Conservation (phyloP, 2,888 invertebrate species). For the Caenorhabditis auriculariae region DNA sequence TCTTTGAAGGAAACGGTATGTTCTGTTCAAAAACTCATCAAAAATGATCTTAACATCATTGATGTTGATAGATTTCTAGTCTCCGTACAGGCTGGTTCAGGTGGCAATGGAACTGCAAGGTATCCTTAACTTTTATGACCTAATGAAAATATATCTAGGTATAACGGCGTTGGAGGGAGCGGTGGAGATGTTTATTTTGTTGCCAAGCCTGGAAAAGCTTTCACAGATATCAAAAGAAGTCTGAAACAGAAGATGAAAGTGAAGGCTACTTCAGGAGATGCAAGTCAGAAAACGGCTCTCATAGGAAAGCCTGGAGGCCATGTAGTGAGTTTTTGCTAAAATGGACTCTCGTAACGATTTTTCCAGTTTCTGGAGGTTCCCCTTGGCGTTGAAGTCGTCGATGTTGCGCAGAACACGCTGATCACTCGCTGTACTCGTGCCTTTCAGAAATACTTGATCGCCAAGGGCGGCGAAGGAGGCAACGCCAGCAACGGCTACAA, state of each 20-base stretch:
- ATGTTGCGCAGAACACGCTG: constrained; percentile 35
- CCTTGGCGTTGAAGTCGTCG: constrained; percentile 54
- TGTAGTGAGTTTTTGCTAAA: constrained; percentile 13
- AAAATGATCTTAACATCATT: constrained; percentile 30
- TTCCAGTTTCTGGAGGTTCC: constrained; percentile 51
- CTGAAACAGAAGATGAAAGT: constrained; percentile 27
- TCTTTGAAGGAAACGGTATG: constrained; percentile 4
- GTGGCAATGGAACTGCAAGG: constrained; percentile 48
- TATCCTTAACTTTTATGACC: not conserved
- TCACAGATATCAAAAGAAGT: constrained; percentile 35
- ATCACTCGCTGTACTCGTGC: constrained; percentile 46
- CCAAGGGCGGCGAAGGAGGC: constrained; percentile 53
- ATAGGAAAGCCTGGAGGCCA: constrained; percentile 17
- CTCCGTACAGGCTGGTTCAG: constrained; percentile 39
- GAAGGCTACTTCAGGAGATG: constrained; percentile 15
- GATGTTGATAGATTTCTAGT: constrained; percentile 26
- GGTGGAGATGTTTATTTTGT: constrained; percentile 53
- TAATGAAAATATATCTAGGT: constrained; percentile 25
- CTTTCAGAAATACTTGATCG: constrained; percentile 43
- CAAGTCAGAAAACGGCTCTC: not conserved
- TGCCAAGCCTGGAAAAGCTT: constrained; percentile 39
- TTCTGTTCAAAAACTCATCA: constrained; percentile 16
- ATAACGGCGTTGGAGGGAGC: constrained; percentile 57
- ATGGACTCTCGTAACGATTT: constrained; percentile 1
- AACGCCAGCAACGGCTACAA: constrained; percentile 31